A percentile compares a stretch with the other conserved stretches of the same genome.
phyloP scores from a whole-genome alignment of 2,888 invertebrate species.

The Ariolimax columbianus region DNA sequence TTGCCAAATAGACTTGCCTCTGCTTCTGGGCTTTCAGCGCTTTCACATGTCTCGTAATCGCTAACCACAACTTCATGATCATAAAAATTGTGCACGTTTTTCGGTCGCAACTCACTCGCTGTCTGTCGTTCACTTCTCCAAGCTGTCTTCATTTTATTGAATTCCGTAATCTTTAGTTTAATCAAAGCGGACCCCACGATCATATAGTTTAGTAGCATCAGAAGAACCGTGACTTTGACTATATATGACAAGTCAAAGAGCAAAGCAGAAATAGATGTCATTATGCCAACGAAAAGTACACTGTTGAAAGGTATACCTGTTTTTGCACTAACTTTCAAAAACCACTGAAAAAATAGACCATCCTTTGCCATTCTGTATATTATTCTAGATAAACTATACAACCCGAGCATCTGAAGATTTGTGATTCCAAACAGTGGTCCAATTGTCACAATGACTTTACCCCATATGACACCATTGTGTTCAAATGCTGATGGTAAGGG shows the following conservation, averaged over 20 bases:
- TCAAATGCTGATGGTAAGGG: constrained; percentile 74
- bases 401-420: constrained; percentile 83
- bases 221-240: constrained; percentile 94
- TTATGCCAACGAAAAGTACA: constrained; percentile 65
- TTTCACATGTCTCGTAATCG: constrained; percentile 42
- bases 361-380: constrained; percentile 94
- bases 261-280: constrained; percentile 84
- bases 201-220: constrained; percentile 82
- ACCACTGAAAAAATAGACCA: constrained; percentile 86
- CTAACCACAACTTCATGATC: constrained; percentile 35
- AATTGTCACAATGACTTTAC: constrained; percentile 67
- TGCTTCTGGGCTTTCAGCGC: constrained; percentile 17
- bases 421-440: constrained; percentile 72
- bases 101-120: neutral
- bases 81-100: neutral
- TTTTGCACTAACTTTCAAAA: constrained; percentile 85
- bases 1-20: neutral
- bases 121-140: neutral
- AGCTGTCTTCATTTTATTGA: constrained; percentile 54
- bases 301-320: constrained; percentile 82
- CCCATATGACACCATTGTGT: constrained; percentile 68
- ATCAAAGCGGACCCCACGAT: constrained; percentile 93
- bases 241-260: constrained; percentile 91
- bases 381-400: constrained; percentile 90
- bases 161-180: constrained; percentile 85